Conservation (phyloP, 37 sponge, comb jelly and placozoan species). For the Dysidea cf. avara region DNA sequence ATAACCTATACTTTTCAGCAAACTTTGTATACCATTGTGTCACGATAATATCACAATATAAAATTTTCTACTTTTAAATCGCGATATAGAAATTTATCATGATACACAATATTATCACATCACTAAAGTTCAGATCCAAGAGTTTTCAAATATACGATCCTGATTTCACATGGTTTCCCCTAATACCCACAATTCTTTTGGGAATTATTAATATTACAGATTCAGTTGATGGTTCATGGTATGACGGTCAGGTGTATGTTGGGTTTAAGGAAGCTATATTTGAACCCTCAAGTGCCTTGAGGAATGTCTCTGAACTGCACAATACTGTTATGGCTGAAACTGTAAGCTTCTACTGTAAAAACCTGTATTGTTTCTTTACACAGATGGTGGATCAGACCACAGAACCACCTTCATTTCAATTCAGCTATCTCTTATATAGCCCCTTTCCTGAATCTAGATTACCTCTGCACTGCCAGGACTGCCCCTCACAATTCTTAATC, state of each 20-base stretch:
- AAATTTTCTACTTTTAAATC: too few relatives aligned
- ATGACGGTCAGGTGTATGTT: slow-evolving; percentile 8
- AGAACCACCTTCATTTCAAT: slow-evolving; percentile 2
- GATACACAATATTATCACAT: too few relatives aligned
- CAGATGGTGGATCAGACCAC: slow-evolving; percentile 42
- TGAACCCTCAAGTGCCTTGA: slow-evolving; percentile 3
- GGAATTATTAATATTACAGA: slow-evolving; percentile 10
- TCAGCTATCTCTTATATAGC: slow-evolving; percentile 5
- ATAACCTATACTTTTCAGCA: too few relatives aligned
- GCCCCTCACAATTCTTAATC: slow-evolving; percentile 40
- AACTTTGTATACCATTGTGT: too few relatives aligned
- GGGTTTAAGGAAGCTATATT: slow-evolving; percentile 15
- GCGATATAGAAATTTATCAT: too few relatives aligned
- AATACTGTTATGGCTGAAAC: neutral
- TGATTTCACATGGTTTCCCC: slow-evolving; percentile 16
- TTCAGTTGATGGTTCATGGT: slow-evolving; percentile 2
- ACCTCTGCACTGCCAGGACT: slow-evolving; percentile 15
- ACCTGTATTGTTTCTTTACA: slow-evolving; percentile 18
- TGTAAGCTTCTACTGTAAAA: too few relatives aligned
- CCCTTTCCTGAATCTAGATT: slow-evolving; percentile 22
- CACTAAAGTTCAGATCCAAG: too few relatives aligned
- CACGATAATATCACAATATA: too few relatives aligned
- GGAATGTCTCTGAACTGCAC: slow-evolving; percentile 15
- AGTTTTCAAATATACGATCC: too few relatives aligned
- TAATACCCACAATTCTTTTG: slow-evolving; percentile 16